Conservation (phyloP, 2,888 invertebrate genomes). For the Tyria jacobaeae region DNA sequence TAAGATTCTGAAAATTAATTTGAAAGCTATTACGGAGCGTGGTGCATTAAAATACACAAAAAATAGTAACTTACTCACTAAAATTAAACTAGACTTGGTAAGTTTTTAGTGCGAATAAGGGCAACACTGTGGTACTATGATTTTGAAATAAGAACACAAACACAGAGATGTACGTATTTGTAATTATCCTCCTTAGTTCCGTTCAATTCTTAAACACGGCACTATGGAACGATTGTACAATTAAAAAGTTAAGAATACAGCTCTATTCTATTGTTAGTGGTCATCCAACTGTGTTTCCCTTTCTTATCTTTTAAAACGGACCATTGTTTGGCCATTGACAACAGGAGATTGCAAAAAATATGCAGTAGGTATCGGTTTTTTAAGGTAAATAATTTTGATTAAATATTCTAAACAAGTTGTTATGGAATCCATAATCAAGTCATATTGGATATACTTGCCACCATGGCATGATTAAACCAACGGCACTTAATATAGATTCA, state of each 20-base stretch:
- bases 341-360: constrained; percentile 27
- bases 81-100: too few relatives aligned
- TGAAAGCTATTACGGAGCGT: too few relatives aligned
- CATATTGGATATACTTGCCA: too few relatives aligned
- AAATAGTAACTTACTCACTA: too few relatives aligned
- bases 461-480: too few relatives aligned
- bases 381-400: too few relatives aligned
- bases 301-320: constrained; percentile 22
- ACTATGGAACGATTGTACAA: constrained; percentile 36
- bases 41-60: too few relatives aligned
- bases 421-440: too few relatives aligned
- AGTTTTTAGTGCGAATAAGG: neutral
- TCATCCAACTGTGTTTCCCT: constrained; percentile 46
- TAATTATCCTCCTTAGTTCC: constrained; percentile 1
- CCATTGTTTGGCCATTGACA: constrained; percentile 42
- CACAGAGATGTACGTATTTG: neutral
- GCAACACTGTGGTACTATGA: neutral
- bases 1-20: too few relatives aligned
- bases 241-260: constrained; percentile 37
- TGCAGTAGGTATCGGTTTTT: neutral
- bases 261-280: constrained; percentile 41
- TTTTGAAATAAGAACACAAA: neutral
- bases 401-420: too few relatives aligned
- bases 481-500: too few relatives aligned
- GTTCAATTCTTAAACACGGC: constrained; percentile 30